These are phyloP conservation scores for Dromius quadrimaculatus DNA, from an alignment of 2,888 invertebrate species.

Conservation along the genomic window DNA sequence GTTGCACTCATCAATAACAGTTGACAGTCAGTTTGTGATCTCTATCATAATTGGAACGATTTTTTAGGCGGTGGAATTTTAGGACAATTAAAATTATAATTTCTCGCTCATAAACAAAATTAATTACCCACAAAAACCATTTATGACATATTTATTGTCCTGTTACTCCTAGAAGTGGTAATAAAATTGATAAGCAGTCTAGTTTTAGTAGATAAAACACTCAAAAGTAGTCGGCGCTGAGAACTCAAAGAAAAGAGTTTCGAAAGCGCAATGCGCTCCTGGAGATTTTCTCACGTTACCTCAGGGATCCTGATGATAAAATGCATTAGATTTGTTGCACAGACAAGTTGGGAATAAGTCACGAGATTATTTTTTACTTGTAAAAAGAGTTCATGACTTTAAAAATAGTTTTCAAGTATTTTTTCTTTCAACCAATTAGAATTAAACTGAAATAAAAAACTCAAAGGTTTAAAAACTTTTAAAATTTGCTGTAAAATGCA, in stretches of 20 bases:
- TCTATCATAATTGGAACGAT: neutral
- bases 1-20: constrained; percentile 1
- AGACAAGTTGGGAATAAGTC: constrained; percentile 3
- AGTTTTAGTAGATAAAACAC: constrained; percentile 1
- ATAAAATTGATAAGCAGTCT: constrained; percentile 19
- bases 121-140: neutral
- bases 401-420: no score
- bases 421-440: no score
- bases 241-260: neutral
- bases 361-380: no score
- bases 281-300: constrained; percentile 1
- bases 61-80: neutral
- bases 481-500: neutral
- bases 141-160: constrained; percentile 20
- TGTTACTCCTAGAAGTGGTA: neutral
- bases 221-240: neutral
- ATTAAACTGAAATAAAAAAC: no score
- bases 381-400: no score
- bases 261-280: neutral
- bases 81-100: neutral
- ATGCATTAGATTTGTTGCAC: constrained; percentile 5
- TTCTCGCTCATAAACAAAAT: neutral
- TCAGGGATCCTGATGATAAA: neutral
- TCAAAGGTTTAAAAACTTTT: no score
- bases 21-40: neutral